Percentiles rank a stretch among this genome's conserved stretches.
Conservation (phyloP, 2,888 invertebrate species). For the Epistrophe grossulariae region DNA sequence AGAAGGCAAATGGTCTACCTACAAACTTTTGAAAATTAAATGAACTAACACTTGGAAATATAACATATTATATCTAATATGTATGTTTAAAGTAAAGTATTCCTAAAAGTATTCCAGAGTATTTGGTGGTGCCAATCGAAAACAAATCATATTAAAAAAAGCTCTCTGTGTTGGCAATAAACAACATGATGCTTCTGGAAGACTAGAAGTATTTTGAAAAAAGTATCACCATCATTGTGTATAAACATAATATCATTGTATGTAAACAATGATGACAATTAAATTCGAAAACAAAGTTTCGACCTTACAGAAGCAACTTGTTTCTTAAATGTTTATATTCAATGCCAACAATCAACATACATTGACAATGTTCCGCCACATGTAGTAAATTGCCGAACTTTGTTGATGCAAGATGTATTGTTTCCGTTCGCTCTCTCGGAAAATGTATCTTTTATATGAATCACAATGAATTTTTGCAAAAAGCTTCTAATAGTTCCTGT, state of each 20-base stretch:
- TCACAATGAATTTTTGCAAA: slow-evolving; percentile 63
- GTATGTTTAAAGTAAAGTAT: neutral
- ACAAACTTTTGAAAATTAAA: too few species aligned
- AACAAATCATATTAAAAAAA: neutral
- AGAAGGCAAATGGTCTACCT: too few species aligned
- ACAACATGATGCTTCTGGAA: neutral
- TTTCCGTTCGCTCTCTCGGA: slow-evolving; percentile 19
- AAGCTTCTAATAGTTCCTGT: slow-evolving; percentile 62
- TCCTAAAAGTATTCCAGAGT: neutral
- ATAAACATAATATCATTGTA: too few species aligned
- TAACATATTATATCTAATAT: neutral
- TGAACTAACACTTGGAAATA: too few species aligned
- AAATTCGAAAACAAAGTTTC: neutral
- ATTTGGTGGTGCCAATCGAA: neutral
- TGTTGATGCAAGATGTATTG: slow-evolving; percentile 42
- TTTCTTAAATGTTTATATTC: slow-evolving; percentile 11
- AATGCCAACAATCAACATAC: slow-evolving; percentile 40
- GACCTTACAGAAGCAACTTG: slow-evolving; percentile 7
- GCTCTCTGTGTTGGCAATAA: neutral
- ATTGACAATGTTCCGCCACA: slow-evolving; percentile 4
- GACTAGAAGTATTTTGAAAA: neutral
- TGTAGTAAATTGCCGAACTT: neutral
- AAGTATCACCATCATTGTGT: neutral
- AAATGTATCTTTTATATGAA: slow-evolving; percentile 58
- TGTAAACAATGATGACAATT: neutral